phyloP scores from a whole-genome alignment of 2,113 vertebrate genomes.

The Podarcis cretensis region DNA sequence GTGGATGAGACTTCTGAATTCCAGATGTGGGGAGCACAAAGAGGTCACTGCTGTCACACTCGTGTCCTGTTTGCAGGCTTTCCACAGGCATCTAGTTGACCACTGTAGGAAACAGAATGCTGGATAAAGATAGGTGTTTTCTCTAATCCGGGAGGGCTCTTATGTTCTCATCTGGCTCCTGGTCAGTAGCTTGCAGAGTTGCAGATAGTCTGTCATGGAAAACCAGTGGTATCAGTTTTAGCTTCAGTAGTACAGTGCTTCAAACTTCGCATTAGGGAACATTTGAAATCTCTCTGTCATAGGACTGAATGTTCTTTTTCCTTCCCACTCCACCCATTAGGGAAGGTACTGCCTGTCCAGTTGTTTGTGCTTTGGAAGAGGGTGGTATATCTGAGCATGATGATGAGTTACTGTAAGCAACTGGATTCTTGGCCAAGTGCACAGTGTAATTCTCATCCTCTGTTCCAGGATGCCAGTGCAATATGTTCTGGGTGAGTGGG shows the following conservation, averaged over 20 bases:
- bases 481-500: conserved; percentile 96
- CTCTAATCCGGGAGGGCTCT: too few species aligned
- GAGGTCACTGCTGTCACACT: too few species aligned
- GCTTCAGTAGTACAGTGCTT: neutral
- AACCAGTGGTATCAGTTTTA: neutral
- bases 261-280: neutral
- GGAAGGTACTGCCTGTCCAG: neutral
- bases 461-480: conserved; percentile 91
- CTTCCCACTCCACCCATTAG: neutral
- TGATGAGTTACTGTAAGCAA: neutral
- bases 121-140: too few species aligned
- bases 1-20: too few species aligned
- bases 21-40: too few species aligned
- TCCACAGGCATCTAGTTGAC: too few species aligned
- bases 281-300: neutral
- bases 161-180: neutral
- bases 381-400: fast-evolving
- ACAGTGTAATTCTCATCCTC: fast-evolving
- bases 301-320: neutral
- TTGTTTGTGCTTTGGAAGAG: neutral
- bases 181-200: neutral
- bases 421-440: fast-evolving
- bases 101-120: too few species aligned
- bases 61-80: too few species aligned
- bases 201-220: neutral